These are phyloP conservation scores for Macrotrachela quadricornifera DNA, from an alignment of 1,140 invertebrate genomes.

Conservation along the genomic window DNA sequence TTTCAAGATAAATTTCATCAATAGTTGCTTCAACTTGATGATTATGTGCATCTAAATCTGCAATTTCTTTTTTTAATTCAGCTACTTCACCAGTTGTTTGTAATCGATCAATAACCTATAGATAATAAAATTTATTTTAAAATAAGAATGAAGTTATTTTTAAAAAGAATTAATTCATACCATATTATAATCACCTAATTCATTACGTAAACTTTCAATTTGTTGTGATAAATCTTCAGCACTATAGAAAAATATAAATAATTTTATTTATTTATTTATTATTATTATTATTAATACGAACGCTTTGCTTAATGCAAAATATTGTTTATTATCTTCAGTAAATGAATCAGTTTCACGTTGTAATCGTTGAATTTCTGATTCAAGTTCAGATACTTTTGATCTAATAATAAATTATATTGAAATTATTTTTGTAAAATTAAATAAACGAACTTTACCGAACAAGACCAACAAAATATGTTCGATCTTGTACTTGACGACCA, in stretches of 20 bases:
- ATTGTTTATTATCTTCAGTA: slow-evolving; percentile 7
- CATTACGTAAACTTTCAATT: slow-evolving; percentile 3
- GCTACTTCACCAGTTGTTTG: background rate
- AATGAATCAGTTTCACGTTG: slow-evolving; percentile 1
- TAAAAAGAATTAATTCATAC: background rate
- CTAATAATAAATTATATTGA: too few species aligned
- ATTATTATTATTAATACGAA: background rate
- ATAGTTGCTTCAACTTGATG: slow-evolving; percentile 2
- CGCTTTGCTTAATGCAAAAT: slow-evolving; percentile 1
- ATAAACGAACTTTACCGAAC: background rate
- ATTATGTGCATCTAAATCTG: slow-evolving; percentile 6
- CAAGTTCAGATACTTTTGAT: slow-evolving; percentile 4
- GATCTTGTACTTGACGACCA: slow-evolving; percentile 5
- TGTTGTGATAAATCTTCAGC: slow-evolving; percentile 7
- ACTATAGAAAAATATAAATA: background rate
- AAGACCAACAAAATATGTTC: slow-evolving; percentile 2
- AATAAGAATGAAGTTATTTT: too few species aligned
- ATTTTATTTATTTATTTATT: too few species aligned
- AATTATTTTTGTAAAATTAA: too few species aligned
- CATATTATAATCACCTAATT: slow-evolving; percentile 8
- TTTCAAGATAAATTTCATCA: slow-evolving; percentile 6
- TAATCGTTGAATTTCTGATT: slow-evolving; percentile 7
- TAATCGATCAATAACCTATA: background rate
- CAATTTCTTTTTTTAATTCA: slow-evolving; percentile 1
- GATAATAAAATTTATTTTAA: too few species aligned